Evolutionary conservation across 1,140 invertebrate genomes (phyloP), one percentile per base, ranked within the genome.

Genomic region (Acyrthosiphon pisum): DNA sequence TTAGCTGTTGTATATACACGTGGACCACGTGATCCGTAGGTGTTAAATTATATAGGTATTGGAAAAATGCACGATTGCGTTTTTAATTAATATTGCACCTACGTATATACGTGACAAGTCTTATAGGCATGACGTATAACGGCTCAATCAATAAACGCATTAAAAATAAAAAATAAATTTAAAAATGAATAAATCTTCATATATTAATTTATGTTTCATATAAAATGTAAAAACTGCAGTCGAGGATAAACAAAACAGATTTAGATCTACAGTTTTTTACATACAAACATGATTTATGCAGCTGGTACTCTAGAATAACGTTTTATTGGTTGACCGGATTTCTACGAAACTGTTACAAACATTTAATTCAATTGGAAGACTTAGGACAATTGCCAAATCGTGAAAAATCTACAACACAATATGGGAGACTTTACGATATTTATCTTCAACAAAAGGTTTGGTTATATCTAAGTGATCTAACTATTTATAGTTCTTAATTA

Each of bases 251-350:
- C 35, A 46, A 91, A 86, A 68, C 89, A 26, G 89, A 89, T 48
- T 56, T 81, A 48, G 93, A 93, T 35, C 35, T 93, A 4, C 48
- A 93, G 48, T 93, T 94, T 60, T 93, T 93, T 18, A 94, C 93
- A 30, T 96, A 96, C 94, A 94, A 96, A 94, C 96, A 97, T 94
- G 95, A 96, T 26, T 95, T 96, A 93, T 96, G 96, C 11, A 96
- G 96, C 94, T 96, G 97, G 92, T 96, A 96, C 93, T 97, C 97
- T 0, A 97, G 97, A 95, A 96, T 97, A 76, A 97, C 97, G 30
- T 98, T 97, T 95, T 97, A 96, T 95, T 98, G 97, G 97, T 95
- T 98, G 44, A 97, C 96, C 84, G 95, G 96, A 9, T 95, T 98
- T 6, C 94, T 98, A 6, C 95, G 96, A 93, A 95, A 96, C 93